Base-by-base conservation (phyloP, 1,140 invertebrate species). In the Achroia grisella region DNA sequence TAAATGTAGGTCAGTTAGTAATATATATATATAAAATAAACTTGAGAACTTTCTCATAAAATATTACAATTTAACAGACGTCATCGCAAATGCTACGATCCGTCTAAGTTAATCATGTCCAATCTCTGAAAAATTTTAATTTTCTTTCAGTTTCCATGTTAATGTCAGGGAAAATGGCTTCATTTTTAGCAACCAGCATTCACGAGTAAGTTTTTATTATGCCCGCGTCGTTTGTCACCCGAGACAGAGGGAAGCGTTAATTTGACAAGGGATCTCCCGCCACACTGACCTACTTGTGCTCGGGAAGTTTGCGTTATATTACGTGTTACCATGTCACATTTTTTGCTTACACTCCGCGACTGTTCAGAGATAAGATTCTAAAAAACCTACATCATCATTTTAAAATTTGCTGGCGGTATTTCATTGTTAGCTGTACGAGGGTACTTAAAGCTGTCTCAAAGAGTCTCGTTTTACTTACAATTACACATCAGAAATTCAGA, bases 221-320 rank as follows among this genome's bases (percentile, higher is more conserved):
- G 64, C 49, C 42, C 62, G 44, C 62, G 55, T 71, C 70, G 67
- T 78, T 75, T 75, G 70, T 78, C 74, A 75, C 52, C 27, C 13
- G 53, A 72, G 67, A 68, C 62, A 74, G 55, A 66, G 57, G 66
- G 49, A 57, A 59, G 63, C 70, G 71, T 73, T 78, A 78, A 75
- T 78, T 78, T 78, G 74, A 78, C 74, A 75, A 64, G 74, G 74
- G 74, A 68, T 71, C 69, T 53, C 33, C 46, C 52, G 62, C 53
- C 56, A 60, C 44, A 55, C 50, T 68, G 70, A 66, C 70, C 70
- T 56, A 74, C 56, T 67, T 73, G 68, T 56, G 56, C 51, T 36
- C 34, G 40, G 46, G 44, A 49, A 50, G 56, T 57, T 49, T 65
- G 59, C 54, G 54, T 65, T 60, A 60, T 60, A 39, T 47, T 53